A percentile compares a stretch with the other conserved stretches of the same genome.
phyloP scores from a whole-genome alignment of 2,113 vertebrate species.

The Pollachius pollachius region DNA sequence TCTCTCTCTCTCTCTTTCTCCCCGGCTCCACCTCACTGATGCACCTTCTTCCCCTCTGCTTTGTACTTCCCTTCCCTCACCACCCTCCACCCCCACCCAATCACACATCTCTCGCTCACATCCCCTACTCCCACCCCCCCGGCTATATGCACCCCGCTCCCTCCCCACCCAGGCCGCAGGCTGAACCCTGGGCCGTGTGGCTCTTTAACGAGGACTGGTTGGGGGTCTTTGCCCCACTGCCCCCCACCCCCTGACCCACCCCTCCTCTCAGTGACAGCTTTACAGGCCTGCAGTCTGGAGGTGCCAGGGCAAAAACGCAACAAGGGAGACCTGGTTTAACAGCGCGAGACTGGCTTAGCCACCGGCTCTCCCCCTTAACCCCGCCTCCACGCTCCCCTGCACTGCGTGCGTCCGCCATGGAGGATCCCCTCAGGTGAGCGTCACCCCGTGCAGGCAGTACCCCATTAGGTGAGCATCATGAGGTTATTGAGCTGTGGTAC shows the following conservation, averaged over 20 bases:
- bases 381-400: no score
- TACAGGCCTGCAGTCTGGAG: slow-evolving; percentile 61
- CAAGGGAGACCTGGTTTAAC: slow-evolving; percentile 37
- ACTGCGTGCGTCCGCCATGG: no score
- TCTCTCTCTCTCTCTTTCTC: not conserved
- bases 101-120: no score
- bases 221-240: no score
- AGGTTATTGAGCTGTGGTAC: no score
- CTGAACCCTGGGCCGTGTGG: slow-evolving; percentile 36
- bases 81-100: not conserved
- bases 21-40: not conserved
- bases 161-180: not conserved
- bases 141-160: not conserved
- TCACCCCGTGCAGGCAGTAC: no score
- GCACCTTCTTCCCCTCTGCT: not conserved
- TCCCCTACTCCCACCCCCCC: not conserved
- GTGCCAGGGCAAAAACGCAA: slow-evolving; percentile 50
- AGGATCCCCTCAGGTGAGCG: no score
- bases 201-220: slow-evolving; percentile 43
- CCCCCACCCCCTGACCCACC: no score
- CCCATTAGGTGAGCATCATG: no score
- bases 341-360: slow-evolving; percentile 5
- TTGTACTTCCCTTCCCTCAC: slow-evolving; percentile 5
- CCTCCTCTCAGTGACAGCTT: slow-evolving; percentile 57
- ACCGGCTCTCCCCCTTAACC: no score